Evolutionary conservation across 2,113 vertebrate species (phyloP).

Genomic region (Salvelinus alpinus): DNA sequence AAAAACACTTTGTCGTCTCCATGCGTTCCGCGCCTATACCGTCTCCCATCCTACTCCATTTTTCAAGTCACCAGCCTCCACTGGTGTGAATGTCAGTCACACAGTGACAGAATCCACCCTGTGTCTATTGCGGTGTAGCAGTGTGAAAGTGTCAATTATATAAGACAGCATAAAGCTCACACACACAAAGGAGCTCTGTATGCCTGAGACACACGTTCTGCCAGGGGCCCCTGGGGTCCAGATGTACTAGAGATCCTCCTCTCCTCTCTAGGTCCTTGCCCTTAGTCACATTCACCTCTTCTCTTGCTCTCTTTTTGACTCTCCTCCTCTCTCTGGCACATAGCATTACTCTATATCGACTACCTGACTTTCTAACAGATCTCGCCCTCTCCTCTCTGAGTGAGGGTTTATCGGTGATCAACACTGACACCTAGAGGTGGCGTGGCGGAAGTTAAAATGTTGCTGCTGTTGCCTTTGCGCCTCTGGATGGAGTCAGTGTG

Average conservation of each 20-base stretch:
- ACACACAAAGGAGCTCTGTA: background rate
- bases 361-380: too few relatives aligned
- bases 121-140: constrained; percentile 31
- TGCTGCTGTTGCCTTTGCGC: background rate
- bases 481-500: constrained; percentile 62
- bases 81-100: constrained; percentile 21
- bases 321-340: background rate
- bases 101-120: background rate
- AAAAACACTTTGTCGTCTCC: too few relatives aligned
- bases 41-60: too few relatives aligned
- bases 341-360: too few relatives aligned
- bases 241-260: background rate
- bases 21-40: too few relatives aligned
- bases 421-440: constrained; percentile 61
- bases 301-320: too few relatives aligned
- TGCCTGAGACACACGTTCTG: constrained; percentile 11
- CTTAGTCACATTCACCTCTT: background rate
- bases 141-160: constrained; percentile 66
- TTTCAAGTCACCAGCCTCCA: too few relatives aligned
- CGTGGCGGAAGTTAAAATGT: constrained; percentile 1
- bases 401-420: background rate
- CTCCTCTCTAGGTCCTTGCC: background rate
- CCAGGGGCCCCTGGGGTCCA: constrained; percentile 10
- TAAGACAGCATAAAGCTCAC: constrained; percentile 48
- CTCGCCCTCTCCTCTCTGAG: too few relatives aligned